Evolutionary conservation across 2,113 vertebrate genomes (phyloP).

Genomic region (Boleophthalmus pectinirostris): DNA sequence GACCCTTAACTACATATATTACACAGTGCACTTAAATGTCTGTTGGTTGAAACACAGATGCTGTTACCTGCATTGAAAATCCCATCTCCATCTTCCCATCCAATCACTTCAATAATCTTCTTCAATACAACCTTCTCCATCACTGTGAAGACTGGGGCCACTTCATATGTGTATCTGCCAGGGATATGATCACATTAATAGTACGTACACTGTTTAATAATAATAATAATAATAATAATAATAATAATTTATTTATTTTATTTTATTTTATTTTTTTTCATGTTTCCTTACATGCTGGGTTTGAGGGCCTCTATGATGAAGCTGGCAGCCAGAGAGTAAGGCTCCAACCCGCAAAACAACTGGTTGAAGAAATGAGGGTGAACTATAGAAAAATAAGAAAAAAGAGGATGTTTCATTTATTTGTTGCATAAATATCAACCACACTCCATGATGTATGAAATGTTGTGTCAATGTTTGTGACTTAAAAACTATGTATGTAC

Average conservation of each 20-base stretch:
- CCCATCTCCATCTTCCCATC: constrained; percentile 88
- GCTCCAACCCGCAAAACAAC: constrained; percentile 85
- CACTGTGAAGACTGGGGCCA: constrained; percentile 86
- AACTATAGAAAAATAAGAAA: constrained; percentile 68
- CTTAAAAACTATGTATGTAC: too few species aligned
- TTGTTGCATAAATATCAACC: background rate
- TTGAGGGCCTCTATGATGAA: constrained; percentile 86
- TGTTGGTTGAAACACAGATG: background rate
- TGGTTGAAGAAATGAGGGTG: constrained; percentile 90
- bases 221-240: too few species aligned
- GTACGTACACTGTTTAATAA: too few species aligned
- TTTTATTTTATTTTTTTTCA: too few species aligned
- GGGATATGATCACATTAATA: background rate
- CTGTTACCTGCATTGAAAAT: constrained; percentile 88
- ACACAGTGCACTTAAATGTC: too few species aligned
- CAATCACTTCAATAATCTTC: constrained; percentile 86
- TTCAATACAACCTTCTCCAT: constrained; percentile 85
- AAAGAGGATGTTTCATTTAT: background rate
- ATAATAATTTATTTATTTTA: too few species aligned
- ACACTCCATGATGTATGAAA: background rate
- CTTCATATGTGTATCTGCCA: constrained; percentile 86
- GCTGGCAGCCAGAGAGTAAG: constrained; percentile 83
- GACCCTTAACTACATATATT: too few species aligned
- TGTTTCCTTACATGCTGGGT: constrained; percentile 83
- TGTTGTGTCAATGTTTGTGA: too few species aligned